phyloP scores from a whole-genome alignment of 2,797 vertebrate genomes.

The Staurois parvus region DNA sequence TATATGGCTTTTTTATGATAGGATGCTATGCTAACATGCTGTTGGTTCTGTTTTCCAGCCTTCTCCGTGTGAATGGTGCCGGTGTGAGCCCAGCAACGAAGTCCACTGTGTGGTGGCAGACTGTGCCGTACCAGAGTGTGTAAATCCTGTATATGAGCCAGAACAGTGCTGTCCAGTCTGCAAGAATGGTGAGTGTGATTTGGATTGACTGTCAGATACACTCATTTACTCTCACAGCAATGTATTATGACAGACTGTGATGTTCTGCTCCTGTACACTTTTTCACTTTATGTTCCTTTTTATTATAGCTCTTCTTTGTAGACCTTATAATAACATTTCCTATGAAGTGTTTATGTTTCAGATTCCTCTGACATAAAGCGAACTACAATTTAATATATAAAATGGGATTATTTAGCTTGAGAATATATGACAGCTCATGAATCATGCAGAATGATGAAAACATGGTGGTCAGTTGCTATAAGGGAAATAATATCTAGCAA shows the following conservation, averaged over 20 bases:
- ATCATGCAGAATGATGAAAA: neutral
- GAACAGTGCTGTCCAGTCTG: constrained; percentile 99
- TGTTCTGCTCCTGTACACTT: constrained; percentile 8
- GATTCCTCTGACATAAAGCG: neutral
- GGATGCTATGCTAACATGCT: neutral
- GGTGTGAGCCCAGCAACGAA: constrained; percentile 99
- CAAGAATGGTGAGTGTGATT: constrained; percentile 94
- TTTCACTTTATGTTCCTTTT: neutral
- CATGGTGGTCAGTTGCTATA: neutral
- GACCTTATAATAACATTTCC: neutral
- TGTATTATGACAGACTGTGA: neutral
- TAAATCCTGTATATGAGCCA: constrained; percentile 99
- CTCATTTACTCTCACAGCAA: neutral
- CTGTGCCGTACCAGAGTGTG: constrained; percentile 98
- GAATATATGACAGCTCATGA: neutral
- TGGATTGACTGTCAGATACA: neutral
- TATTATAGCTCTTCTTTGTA: neutral
- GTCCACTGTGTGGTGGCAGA: constrained; percentile 99
- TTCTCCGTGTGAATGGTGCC: constrained; percentile 99
- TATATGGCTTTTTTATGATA: neutral
- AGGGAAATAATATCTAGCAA: neutral
- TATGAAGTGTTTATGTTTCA: neutral
- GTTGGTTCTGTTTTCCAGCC: constrained; percentile 81
- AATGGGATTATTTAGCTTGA: too few relatives aligned
- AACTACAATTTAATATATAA: neutral